These are phyloP conservation scores for Characodon lateralis DNA, from an alignment of 2,797 vertebrate species.

Conservation along the genomic window DNA sequence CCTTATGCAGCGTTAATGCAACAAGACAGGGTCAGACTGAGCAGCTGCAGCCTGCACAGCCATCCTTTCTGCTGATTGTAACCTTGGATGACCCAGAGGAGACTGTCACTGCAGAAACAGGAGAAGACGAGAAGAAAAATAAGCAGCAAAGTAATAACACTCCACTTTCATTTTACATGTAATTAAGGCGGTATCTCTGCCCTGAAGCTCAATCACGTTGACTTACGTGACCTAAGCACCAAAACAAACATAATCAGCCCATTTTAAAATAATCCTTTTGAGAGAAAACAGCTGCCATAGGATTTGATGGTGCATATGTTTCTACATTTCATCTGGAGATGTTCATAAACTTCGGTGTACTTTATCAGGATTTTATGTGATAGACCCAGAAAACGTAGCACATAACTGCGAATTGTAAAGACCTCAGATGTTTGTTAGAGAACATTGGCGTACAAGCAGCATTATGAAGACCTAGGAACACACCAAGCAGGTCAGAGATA, in stretches of 20 bases:
- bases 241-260: conserved; percentile 42
- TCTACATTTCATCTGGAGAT: background rate
- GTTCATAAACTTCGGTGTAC: background rate
- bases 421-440: background rate
- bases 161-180: conserved; percentile 39
- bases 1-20: conserved; percentile 69
- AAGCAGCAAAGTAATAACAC: too few relatives aligned
- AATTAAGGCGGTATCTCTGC: conserved; percentile 46
- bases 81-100: conserved; percentile 61
- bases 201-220: conserved; percentile 28
- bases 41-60: conserved; percentile 54
- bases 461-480: background rate
- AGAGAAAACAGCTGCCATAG: conserved; percentile 34
- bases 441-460: background rate
- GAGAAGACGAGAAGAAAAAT: conserved; percentile 26
- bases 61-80: conserved; percentile 49
- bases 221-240: conserved; percentile 46
- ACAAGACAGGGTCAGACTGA: conserved; percentile 63
- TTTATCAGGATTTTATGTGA: background rate
- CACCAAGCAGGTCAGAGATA: too few relatives aligned
- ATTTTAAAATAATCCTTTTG: conserved; percentile 41
- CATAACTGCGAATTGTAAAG: background rate
- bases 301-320: background rate
- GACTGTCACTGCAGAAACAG: conserved; percentile 36
- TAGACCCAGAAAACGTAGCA: background rate